Evolutionary conservation across 2,888 invertebrate genomes (phyloP).

Genomic region (Limnephilus rhombicus): DNA sequence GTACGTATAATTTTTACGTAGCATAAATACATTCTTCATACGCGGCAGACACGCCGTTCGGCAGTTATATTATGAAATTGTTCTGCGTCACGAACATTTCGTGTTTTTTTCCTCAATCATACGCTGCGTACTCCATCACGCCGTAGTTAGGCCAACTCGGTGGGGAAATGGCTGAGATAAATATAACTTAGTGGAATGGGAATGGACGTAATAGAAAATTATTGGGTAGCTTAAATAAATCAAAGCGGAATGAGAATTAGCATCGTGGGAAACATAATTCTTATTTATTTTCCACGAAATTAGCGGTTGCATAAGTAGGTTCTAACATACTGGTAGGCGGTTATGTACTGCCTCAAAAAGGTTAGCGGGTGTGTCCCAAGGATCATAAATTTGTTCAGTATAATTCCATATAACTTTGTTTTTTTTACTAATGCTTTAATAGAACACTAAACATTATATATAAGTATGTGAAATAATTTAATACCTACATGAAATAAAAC

Average conservation of each 20-base stretch:
- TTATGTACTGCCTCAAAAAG: no score
- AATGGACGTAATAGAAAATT: constrained; percentile 23
- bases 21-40: constrained; percentile 44
- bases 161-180: not conserved
- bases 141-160: not conserved
- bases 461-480: no score
- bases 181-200: constrained; percentile 12
- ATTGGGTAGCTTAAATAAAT: constrained; percentile 6
- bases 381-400: no score
- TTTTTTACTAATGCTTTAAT: no score
- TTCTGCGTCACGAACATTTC: constrained; percentile 4
- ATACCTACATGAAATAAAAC: no score
- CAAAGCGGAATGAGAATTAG: not conserved
- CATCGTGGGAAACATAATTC: constrained; percentile 8
- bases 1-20: constrained; percentile 39
- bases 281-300: not conserved
- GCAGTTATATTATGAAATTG: constrained; percentile 38
- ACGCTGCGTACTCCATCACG: constrained; percentile 8
- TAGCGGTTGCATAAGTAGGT: no score
- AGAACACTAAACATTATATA: no score
- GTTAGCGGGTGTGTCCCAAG: no score
- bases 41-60: constrained; percentile 36
- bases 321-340: no score
- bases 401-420: no score
- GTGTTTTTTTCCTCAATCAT: constrained; percentile 22